Evolutionary conservation across 1,140 invertebrate genomes (phyloP).

Genomic region (Temnothorax nylanderi): DNA sequence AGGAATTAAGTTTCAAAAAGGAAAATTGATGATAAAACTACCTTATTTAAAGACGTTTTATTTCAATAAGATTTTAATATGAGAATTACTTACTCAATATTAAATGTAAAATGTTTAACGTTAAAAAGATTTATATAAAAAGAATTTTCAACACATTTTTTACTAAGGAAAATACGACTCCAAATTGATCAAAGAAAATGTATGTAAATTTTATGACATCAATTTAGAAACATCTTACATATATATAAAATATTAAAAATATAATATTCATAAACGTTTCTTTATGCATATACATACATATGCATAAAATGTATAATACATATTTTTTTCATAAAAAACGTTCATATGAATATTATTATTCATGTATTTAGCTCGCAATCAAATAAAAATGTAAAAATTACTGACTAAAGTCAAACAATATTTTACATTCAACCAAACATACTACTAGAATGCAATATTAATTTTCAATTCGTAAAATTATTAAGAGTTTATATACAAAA

Average conservation of each 20-base stretch:
- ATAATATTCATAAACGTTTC: slow-evolving; percentile 11
- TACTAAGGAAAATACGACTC: not conserved
- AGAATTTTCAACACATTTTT: not conserved
- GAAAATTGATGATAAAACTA: slow-evolving; percentile 15
- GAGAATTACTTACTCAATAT: not conserved
- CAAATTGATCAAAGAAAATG: slow-evolving; percentile 6
- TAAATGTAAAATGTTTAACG: not conserved
- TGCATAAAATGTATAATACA: not conserved
- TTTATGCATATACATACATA: not conserved
- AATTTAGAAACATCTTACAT: slow-evolving; percentile 25
- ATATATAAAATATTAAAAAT: not conserved
- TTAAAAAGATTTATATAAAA: slow-evolving; percentile 12
- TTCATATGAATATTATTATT: slow-evolving; percentile 1
- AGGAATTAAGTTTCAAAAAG: not conserved
- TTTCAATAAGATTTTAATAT: not conserved
- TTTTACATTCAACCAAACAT: slow-evolving; percentile 3
- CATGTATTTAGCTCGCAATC: not conserved
- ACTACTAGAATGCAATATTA: slow-evolving; percentile 1
- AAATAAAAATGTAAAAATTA: not conserved
- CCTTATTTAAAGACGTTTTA: not conserved
- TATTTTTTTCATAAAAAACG: slow-evolving; percentile 11
- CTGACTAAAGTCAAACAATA: slow-evolving; percentile 12
- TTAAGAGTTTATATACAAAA: not conserved
- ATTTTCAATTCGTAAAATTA: slow-evolving; percentile 15
- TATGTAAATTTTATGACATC: slow-evolving; percentile 12